phyloP scores from a whole-genome alignment of 37 sponge, comb jelly and placozoan species.

The Cladorhizidae sp. region DNA sequence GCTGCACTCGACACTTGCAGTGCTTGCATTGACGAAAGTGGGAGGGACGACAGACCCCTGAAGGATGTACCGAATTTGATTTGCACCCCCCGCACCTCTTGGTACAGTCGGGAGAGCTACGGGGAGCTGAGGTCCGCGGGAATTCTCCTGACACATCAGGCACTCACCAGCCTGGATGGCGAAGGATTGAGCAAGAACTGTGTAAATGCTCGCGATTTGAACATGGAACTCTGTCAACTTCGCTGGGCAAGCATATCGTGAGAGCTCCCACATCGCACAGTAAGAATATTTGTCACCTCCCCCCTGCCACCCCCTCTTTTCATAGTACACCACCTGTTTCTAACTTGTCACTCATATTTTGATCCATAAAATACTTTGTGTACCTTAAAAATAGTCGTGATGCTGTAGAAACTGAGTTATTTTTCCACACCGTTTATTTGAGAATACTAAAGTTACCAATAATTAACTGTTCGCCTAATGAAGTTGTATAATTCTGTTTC shows the following conservation, averaged over 20 bases:
- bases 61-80: conserved; percentile 58
- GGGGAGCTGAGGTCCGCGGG: conserved; percentile 28
- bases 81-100: conserved; percentile 74
- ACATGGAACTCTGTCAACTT: conserved; percentile 36
- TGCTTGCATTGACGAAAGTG: conserved; percentile 53
- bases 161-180: conserved; percentile 30
- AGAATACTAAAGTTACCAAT: no score
- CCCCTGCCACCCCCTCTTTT: no score
- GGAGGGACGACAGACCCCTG: conserved; percentile 41
- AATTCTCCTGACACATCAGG: conserved; percentile 24
- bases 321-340: no score
- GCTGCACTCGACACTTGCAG: conserved; percentile 72
- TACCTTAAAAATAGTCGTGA: no score
- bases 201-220: conserved; percentile 18
- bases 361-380: no score
- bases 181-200: conserved; percentile 42
- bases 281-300: no score
- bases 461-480: no score
- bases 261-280: not conserved
- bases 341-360: no score
- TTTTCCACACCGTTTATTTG: no score
- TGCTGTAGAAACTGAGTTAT: no score
- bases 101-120: conserved; percentile 69
- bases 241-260: conserved; percentile 30
- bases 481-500: no score